Evolutionary conservation across 2,797 vertebrate genomes (phyloP).

Genomic region (Jordanella pulchra): DNA sequence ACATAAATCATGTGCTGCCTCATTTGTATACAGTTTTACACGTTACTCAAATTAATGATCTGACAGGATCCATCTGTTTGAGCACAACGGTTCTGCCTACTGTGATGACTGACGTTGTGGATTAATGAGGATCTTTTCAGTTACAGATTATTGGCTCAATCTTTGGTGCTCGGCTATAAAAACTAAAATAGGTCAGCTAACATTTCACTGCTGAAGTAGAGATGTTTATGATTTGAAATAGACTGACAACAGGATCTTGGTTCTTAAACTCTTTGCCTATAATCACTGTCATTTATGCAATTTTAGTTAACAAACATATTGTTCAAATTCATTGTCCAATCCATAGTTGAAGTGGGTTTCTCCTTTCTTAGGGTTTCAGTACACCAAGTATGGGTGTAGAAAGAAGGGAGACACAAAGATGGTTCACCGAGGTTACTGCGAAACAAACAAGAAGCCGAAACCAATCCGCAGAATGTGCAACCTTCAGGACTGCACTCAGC

Average conservation of each 20-base stretch:
- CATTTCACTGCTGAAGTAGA: neutral
- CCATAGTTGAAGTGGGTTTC: neutral
- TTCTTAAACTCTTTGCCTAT: neutral
- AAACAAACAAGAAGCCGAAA: constrained; percentile 93
- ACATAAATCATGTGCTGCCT: neutral
- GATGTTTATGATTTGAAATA: neutral
- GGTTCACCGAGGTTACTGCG: constrained; percentile 92
- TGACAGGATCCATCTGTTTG: neutral
- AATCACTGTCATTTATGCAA: neutral
- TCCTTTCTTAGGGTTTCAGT: constrained; percentile 86
- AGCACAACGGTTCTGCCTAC: neutral
- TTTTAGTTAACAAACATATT: neutral
- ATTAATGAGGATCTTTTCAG: neutral
- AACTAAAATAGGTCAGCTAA: neutral
- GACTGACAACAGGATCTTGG: neutral
- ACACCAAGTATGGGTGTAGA: constrained; percentile 95
- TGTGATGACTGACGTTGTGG: neutral
- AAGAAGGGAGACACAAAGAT: constrained; percentile 94
- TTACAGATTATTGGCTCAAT: neutral
- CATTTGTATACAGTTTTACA: neutral
- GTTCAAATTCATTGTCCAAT: neutral
- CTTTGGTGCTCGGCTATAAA: neutral
- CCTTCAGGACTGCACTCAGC: constrained; percentile 92
- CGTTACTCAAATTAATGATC: neutral
- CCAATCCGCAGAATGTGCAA: constrained; percentile 96